A percentile compares a stretch with the other conserved stretches of the same genome.
Conservation (phyloP, 2,888 invertebrate genomes). For the Epiblema foenella region DNA sequence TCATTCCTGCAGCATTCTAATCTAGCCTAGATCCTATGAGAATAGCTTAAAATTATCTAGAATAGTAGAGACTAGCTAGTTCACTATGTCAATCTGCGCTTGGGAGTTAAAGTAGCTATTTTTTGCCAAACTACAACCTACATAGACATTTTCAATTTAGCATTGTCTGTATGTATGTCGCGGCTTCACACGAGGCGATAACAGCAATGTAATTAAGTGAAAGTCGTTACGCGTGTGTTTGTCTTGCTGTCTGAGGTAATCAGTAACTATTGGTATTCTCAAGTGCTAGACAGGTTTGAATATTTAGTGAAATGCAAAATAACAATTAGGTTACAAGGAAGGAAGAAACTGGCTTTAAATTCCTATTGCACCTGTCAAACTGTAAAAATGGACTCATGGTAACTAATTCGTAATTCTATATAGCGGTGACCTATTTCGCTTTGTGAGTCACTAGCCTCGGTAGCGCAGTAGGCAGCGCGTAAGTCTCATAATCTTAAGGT, state of each 20-base stretch:
- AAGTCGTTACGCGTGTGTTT: constrained; percentile 49
- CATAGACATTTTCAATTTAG: constrained; percentile 12
- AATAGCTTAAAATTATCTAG: neutral
- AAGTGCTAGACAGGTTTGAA: constrained; percentile 5
- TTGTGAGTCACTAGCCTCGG: constrained; percentile 82
- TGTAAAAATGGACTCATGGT: too few species aligned
- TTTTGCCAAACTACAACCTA: constrained; percentile 22
- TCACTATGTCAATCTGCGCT: constrained; percentile 9
- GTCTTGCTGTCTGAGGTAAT: constrained; percentile 40
- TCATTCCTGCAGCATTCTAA: neutral
- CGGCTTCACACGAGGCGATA: constrained; percentile 31
- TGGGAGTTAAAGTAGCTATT: constrained; percentile 12
- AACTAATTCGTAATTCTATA: too few species aligned
- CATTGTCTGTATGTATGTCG: constrained; percentile 41
- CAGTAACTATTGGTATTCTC: constrained; percentile 33
- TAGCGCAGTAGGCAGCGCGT: constrained; percentile 96
- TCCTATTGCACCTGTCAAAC: too few species aligned
- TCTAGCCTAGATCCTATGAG: too few species aligned
- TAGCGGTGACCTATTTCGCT: constrained; percentile 51
- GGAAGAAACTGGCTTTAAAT: neutral
- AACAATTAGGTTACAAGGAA: neutral
- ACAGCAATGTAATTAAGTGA: constrained; percentile 50
- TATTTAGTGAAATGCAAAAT: constrained; percentile 4
- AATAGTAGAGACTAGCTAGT: neutral
- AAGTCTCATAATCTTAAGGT: constrained; percentile 97